phyloP scores from a whole-genome alignment of 2,888 invertebrate species.

The Drosophila multiciliata region DNA sequence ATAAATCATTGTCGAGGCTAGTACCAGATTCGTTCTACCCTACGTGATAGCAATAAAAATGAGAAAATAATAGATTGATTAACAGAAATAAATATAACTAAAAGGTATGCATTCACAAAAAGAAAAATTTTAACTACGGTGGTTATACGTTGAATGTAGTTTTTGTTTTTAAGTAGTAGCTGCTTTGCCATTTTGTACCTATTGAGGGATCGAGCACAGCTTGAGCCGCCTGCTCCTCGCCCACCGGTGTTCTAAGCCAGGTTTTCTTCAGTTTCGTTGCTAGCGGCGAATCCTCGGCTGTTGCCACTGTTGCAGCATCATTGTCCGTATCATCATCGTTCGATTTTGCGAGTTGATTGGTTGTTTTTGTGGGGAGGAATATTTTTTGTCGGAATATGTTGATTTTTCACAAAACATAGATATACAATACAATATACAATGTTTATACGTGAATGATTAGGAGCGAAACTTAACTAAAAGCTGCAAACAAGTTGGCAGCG shows the following conservation, averaged over 20 bases:
- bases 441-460: slow-evolving; percentile 33
- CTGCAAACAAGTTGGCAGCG: slow-evolving; percentile 39
- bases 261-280: slow-evolving; percentile 90
- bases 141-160: slow-evolving; percentile 10
- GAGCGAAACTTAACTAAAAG: slow-evolving; percentile 46
- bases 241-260: slow-evolving; percentile 89
- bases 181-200: slow-evolving; percentile 85
- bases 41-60: slow-evolving; percentile 20
- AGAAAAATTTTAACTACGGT: slow-evolving; percentile 16
- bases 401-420: slow-evolving; percentile 44
- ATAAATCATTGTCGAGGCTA: slow-evolving; percentile 23
- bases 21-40: slow-evolving; percentile 16
- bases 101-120: slow-evolving; percentile 44
- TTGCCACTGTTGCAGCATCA: slow-evolving; percentile 86
- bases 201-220: slow-evolving; percentile 89
- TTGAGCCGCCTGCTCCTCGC: slow-evolving; percentile 89
- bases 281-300: slow-evolving; percentile 88
- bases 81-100: slow-evolving; percentile 8
- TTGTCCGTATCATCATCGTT: slow-evolving; percentile 24
- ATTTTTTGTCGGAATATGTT: slow-evolving; percentile 37
- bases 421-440: slow-evolving; percentile 50
- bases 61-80: slow-evolving; percentile 7
- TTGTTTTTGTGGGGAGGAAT: slow-evolving; percentile 12
- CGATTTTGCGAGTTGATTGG: slow-evolving; percentile 5
- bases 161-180: slow-evolving; percentile 12